These are phyloP conservation scores for Hipparchia sbordonii DNA, from an alignment of 2,888 invertebrate genomes.

Conservation along the genomic window DNA sequence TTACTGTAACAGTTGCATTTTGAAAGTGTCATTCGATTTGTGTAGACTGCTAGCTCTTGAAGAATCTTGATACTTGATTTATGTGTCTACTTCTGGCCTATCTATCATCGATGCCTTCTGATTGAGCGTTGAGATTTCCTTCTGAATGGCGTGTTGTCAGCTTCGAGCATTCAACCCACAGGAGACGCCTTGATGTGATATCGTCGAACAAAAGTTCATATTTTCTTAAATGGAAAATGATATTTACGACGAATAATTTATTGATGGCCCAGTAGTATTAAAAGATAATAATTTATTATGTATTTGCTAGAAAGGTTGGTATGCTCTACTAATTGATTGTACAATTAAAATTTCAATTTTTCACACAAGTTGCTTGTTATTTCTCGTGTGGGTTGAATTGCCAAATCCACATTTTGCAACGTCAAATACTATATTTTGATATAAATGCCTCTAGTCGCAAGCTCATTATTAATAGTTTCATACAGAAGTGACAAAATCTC, in stretches of 20 bases:
- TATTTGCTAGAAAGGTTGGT: neutral
- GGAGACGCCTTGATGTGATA: constrained; percentile 18
- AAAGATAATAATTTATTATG: neutral
- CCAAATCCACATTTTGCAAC: neutral
- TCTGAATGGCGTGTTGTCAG: constrained; percentile 22
- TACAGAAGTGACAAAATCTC: too few relatives aligned
- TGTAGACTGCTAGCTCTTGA: constrained; percentile 13
- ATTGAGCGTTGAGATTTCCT: constrained; percentile 21
- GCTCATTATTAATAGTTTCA: too few relatives aligned
- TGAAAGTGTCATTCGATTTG: constrained; percentile 48
- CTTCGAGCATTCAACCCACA: constrained; percentile 13
- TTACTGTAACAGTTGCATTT: constrained; percentile 60
- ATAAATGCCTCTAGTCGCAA: neutral
- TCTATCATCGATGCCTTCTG: constrained; percentile 21
- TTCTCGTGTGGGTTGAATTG: neutral
- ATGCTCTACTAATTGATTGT: neutral
- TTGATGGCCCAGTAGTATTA: constrained; percentile 1
- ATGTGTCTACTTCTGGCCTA: constrained; percentile 15
- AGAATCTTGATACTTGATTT: constrained; percentile 21
- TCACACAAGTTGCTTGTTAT: neutral
- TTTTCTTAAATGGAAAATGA: constrained; percentile 21
- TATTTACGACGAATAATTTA: constrained; percentile 10
- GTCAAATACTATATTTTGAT: neutral
- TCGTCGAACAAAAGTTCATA: constrained; percentile 19
- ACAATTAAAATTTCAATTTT: too few relatives aligned